These are phyloP conservation scores for Plectrocnemia conspersa DNA, from an alignment of 1,140 invertebrate species.

Conservation along the genomic window DNA sequence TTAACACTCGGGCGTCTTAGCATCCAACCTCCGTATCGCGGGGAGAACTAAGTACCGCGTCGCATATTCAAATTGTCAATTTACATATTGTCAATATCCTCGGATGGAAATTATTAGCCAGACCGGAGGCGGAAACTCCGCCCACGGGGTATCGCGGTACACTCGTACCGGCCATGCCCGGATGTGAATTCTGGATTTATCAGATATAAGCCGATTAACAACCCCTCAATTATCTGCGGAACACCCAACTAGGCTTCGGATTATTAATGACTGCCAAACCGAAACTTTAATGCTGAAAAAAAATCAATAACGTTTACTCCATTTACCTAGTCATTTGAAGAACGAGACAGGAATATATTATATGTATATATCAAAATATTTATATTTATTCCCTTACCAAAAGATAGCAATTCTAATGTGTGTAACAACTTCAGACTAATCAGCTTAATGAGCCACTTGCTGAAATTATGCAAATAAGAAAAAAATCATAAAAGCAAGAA, in stretches of 20 bases:
- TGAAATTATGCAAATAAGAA: too few species aligned
- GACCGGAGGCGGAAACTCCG: slow-evolving; percentile 9
- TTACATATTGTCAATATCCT: slow-evolving; percentile 35
- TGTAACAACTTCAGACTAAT: too few species aligned
- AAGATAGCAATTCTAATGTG: too few species aligned
- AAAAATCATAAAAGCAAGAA: too few species aligned
- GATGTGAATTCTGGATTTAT: slow-evolving; percentile 29
- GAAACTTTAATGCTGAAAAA: too few species aligned
- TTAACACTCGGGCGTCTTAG: slow-evolving; percentile 2
- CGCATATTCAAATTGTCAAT: slow-evolving; percentile 32
- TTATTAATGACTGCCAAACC: slow-evolving; percentile 10
- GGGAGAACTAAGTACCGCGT: background rate
- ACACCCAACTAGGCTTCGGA: background rate
- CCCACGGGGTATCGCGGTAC: slow-evolving; percentile 14
- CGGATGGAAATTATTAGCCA: slow-evolving; percentile 24
- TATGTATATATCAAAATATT: too few species aligned
- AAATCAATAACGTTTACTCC: too few species aligned
- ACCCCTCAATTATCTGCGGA: slow-evolving; percentile 31
- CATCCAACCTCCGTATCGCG: background rate
- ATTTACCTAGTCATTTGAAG: too few species aligned
- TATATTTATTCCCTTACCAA: too few species aligned
- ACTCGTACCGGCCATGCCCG: slow-evolving; percentile 23
- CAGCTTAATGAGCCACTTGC: too few species aligned
- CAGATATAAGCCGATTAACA: slow-evolving; percentile 36
- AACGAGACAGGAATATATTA: too few species aligned